Evolutionary conservation across 2,888 invertebrate species (phyloP).

Genomic region (Rhodophaea formosa): DNA sequence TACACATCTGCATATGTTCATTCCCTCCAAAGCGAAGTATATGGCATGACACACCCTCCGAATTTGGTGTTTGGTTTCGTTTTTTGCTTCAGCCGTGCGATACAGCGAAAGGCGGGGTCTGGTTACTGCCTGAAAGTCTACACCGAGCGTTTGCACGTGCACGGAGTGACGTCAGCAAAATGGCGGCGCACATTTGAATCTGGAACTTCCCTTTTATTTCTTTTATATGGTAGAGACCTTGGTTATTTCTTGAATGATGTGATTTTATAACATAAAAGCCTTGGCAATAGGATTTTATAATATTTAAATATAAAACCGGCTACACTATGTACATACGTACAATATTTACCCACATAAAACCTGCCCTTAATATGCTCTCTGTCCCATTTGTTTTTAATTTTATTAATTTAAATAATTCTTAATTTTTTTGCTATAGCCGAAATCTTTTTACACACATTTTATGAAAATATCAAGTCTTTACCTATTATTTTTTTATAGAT

Average conservation of each 20-base stretch:
- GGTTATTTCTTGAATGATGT: neutral
- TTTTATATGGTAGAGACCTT: neutral
- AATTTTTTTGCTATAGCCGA: no score
- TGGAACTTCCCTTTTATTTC: conserved; percentile 15
- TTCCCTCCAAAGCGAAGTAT: conserved; percentile 2
- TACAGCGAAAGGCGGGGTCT: conserved; percentile 66
- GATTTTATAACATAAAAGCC: neutral
- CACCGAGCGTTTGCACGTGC: conserved; percentile 71
- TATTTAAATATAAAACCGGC: no score
- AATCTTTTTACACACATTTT: no score
- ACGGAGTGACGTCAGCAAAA: conserved; percentile 41
- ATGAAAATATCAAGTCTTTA: no score
- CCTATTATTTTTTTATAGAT: no score
- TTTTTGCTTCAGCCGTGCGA: conserved; percentile 56
- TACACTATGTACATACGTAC: no score
- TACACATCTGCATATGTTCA: conserved; percentile 4
- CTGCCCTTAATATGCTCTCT: no score
- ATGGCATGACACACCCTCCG: conserved; percentile 42
- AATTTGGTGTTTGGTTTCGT: conserved; percentile 62
- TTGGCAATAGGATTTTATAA: no score
- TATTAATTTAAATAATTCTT: no score
- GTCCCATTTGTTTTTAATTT: no score
- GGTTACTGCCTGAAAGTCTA: conserved; percentile 71
- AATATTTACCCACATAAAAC: no score
- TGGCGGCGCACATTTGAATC: conserved; percentile 37